These are phyloP conservation scores for Galagoides demidoff DNA, from an alignment of 2,797 vertebrate genomes.

Conservation along the genomic window DNA sequence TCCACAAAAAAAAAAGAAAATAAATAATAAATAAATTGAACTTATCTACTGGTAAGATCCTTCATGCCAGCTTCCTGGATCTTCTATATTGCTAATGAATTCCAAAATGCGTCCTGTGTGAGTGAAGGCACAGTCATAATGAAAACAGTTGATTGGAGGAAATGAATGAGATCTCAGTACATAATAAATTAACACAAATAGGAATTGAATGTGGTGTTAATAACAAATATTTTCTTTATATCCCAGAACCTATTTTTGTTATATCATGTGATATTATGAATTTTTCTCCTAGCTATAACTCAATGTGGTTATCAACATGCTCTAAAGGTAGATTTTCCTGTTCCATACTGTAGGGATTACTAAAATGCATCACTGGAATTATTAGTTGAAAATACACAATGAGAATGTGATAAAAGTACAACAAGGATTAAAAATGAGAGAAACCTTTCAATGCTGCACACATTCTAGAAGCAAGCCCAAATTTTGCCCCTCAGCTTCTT, in stretches of 20 bases:
- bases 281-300: not conserved
- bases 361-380: not conserved
- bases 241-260: not conserved
- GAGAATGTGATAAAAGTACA: constrained; percentile 8
- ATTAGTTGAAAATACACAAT: constrained; percentile 15
- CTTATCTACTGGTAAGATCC: not conserved
- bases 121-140: not conserved
- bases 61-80: not conserved
- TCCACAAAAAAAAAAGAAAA: not conserved
- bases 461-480: not conserved
- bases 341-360: not conserved
- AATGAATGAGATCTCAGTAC: not conserved
- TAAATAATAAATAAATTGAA: constrained; percentile 28
- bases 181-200: not conserved
- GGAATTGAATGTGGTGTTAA: not conserved
- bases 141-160: not conserved
- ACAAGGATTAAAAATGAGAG: constrained; percentile 9
- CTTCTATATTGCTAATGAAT: not conserved
- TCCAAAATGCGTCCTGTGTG: not conserved
- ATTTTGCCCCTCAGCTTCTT: not conserved
- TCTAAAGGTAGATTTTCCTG: not conserved
- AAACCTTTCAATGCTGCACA: not conserved
- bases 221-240: not conserved
- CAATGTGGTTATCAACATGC: not conserved
- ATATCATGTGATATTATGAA: not conserved